Evolutionary conservation across 2,888 invertebrate species (phyloP).

Genomic region (Drosophila ezoana): DNA sequence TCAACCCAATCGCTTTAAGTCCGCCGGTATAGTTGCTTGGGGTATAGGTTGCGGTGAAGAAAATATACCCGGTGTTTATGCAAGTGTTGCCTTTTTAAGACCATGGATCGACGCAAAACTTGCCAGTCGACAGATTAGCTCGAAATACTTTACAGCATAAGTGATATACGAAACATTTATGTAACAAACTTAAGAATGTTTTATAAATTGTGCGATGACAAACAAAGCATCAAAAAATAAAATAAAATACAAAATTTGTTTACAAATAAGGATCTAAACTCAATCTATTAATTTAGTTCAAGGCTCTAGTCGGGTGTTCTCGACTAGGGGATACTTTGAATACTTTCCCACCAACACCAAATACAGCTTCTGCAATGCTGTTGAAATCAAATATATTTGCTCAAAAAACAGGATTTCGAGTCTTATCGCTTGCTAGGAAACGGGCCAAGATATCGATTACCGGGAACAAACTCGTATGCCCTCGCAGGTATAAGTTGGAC

Average conservation of each 20-base stretch:
- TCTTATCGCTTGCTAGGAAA: too few relatives aligned
- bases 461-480: too few relatives aligned
- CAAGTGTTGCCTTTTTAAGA: slow-evolving; percentile 88
- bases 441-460: too few relatives aligned
- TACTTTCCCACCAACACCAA: too few relatives aligned
- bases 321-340: too few relatives aligned
- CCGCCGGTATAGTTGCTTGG: slow-evolving; percentile 91
- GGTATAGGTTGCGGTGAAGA: slow-evolving; percentile 91
- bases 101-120: slow-evolving; percentile 89
- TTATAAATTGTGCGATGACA: slow-evolving; percentile 3
- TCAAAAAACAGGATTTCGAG: too few relatives aligned
- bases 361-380: too few relatives aligned
- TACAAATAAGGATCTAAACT: not conserved
- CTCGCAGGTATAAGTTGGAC: too few relatives aligned
- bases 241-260: not conserved
- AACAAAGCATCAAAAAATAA: too few relatives aligned
- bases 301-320: too few relatives aligned
- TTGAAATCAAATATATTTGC: too few relatives aligned
- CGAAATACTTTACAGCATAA: slow-evolving; percentile 67
- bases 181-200: not conserved
- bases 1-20: slow-evolving; percentile 71
- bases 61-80: slow-evolving; percentile 90
- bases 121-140: slow-evolving; percentile 49
- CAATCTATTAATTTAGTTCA: not conserved
- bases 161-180: not conserved